phyloP scores from a whole-genome alignment of 2,113 vertebrate species.

The Callionymus lyra region DNA sequence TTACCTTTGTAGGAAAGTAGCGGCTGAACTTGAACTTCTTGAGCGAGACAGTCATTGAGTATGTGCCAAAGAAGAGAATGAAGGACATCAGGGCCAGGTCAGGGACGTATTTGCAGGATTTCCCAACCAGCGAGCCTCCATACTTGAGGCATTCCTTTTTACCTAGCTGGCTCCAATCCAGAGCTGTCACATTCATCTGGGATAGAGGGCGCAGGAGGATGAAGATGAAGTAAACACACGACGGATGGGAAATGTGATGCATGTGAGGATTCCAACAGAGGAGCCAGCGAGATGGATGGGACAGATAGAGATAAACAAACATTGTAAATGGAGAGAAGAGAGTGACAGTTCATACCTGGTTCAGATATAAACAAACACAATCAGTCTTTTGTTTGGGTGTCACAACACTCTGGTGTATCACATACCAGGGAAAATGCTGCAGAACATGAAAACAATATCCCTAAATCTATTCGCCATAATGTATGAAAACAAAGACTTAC shows the following conservation, averaged over 20 bases:
- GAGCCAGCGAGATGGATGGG: conserved; percentile 3
- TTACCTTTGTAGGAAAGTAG: conserved; percentile 96
- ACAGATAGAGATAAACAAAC: conserved; percentile 17
- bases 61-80: conserved; percentile 97
- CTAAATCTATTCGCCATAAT: not conserved
- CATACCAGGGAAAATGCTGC: not conserved
- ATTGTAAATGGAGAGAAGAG: conserved; percentile 17
- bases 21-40: conserved; percentile 98
- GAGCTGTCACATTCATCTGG: conserved; percentile 85
- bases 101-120: conserved; percentile 82
- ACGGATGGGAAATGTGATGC: conserved; percentile 15
- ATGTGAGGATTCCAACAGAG: not conserved
- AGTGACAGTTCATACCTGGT: not conserved
- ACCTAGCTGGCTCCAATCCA: conserved; percentile 94
- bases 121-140: conserved; percentile 83
- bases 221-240: conserved; percentile 17
- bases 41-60: conserved; percentile 88
- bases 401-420: too few species aligned
- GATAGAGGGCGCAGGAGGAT: not conserved
- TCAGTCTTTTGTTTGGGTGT: too few species aligned
- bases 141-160: conserved; percentile 93
- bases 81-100: conserved; percentile 97
- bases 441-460: not conserved
- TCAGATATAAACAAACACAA: too few species aligned
- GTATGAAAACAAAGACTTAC: conserved; percentile 65